phyloP scores from a whole-genome alignment of 2,888 invertebrate species.

The Creontiades dilutus region DNA sequence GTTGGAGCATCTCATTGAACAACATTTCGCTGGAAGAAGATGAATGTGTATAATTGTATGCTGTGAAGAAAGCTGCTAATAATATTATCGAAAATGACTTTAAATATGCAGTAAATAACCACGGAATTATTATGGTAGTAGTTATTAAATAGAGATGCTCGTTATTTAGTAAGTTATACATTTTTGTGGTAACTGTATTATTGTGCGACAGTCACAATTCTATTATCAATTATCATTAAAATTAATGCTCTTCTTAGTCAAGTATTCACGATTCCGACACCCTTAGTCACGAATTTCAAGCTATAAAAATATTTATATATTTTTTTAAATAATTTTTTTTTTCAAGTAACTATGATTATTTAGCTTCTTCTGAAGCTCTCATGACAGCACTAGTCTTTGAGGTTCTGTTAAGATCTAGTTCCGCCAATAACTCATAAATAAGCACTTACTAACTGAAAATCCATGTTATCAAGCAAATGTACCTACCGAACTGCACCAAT shows the following conservation, averaged over 20 bases:
- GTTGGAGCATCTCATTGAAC: neutral
- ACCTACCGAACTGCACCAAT: neutral
- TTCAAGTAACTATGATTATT: neutral
- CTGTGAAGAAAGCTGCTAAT: conserved; percentile 10
- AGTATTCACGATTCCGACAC: conserved; percentile 4
- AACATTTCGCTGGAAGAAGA: conserved; percentile 27
- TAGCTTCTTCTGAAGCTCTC: neutral
- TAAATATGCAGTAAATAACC: neutral
- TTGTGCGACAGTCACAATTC: conserved; percentile 45
- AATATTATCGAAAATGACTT: neutral
- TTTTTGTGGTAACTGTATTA: conserved; percentile 34
- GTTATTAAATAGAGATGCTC: conserved; percentile 9
- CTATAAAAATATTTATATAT: conserved; percentile 15
- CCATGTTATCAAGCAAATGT: neutral
- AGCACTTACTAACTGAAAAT: no score
- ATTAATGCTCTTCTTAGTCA: conserved; percentile 45
- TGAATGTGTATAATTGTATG: neutral
- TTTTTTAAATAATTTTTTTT: neutral
- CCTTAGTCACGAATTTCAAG: conserved; percentile 6
- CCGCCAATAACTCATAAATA: neutral
- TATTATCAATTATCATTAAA: conserved; percentile 29
- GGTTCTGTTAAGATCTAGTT: conserved; percentile 8
- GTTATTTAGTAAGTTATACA: neutral
- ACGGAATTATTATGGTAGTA: neutral
- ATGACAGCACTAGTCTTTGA: neutral